These are phyloP conservation scores for Athripsodes cinereus DNA, from an alignment of 2,888 invertebrate species.

Conservation along the genomic window DNA sequence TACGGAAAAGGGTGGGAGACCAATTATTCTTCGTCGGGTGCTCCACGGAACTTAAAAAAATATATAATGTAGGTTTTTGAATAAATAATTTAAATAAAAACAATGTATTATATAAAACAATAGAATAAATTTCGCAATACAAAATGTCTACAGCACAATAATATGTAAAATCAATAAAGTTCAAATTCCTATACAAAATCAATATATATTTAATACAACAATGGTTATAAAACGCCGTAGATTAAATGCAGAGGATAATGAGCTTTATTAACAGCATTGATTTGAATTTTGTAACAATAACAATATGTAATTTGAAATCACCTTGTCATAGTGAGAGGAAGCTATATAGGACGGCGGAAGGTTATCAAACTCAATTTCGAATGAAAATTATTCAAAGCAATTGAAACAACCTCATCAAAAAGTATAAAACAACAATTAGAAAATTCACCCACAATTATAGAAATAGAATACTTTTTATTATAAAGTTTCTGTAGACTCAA, in stretches of 20 bases:
- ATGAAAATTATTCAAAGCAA: background rate
- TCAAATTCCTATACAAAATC: too few species aligned
- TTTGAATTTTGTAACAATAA: background rate
- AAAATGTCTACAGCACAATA: too few species aligned
- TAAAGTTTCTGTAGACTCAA: background rate
- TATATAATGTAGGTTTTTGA: too few species aligned
- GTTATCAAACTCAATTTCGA: background rate
- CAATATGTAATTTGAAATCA: background rate
- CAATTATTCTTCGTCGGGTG: too few species aligned
- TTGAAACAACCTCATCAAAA: background rate
- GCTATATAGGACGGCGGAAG: background rate
- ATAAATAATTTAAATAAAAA: too few species aligned
- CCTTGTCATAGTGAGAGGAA: constrained; percentile 1
- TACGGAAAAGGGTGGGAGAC: too few species aligned
- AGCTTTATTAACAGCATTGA: background rate
- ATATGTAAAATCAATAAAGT: too few species aligned
- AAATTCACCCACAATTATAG: background rate
- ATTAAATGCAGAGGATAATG: background rate
- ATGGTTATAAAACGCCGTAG: too few species aligned
- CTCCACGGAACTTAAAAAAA: too few species aligned
- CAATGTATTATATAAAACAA: too few species aligned
- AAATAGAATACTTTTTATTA: background rate
- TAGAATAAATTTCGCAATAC: too few species aligned
- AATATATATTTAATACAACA: too few species aligned
- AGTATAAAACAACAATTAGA: background rate